Percentiles rank a stretch among this genome's conserved stretches.
Evolutionary conservation across 2,888 invertebrate genomes (phyloP).

Genomic region (Latrodectus hesperus): DNA sequence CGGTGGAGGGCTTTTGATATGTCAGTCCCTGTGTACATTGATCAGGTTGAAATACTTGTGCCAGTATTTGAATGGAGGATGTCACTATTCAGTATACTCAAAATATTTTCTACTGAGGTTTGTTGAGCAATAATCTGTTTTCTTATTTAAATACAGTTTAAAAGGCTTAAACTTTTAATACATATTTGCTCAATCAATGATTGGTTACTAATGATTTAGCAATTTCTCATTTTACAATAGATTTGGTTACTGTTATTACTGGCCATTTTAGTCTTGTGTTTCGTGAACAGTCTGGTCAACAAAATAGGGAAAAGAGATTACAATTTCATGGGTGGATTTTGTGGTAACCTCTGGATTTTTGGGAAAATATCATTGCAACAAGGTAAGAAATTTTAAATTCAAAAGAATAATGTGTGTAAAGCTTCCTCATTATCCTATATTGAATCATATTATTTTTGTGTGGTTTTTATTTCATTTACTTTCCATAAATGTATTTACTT

Average conservation of each 20-base stretch:
- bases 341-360: conserved; percentile 16
- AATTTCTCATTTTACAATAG: not conserved
- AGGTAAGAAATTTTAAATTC: not conserved
- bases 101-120: conserved; percentile 22
- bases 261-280: not conserved
- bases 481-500: too few species aligned
- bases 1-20: conserved; percentile 15
- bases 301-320: not conserved
- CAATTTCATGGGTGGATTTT: not conserved
- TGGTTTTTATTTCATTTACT: too few species aligned
- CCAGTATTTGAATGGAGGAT: conserved; percentile 35
- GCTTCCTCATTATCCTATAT: too few species aligned
- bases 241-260: conserved; percentile 27
- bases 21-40: conserved; percentile 34
- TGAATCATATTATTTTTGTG: too few species aligned
- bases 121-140: not conserved
- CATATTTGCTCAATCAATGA: too few species aligned
- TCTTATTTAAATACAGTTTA: too few species aligned
- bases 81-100: conserved; percentile 30
- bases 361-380: conserved; percentile 14
- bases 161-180: too few species aligned
- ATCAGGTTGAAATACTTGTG: conserved; percentile 36
- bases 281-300: not conserved
- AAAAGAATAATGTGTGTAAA: too few species aligned
- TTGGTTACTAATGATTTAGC: too few species aligned